These are phyloP conservation scores for Eubasilissa splendida DNA, from an alignment of 2,888 invertebrate genomes.

Conservation along the genomic window DNA sequence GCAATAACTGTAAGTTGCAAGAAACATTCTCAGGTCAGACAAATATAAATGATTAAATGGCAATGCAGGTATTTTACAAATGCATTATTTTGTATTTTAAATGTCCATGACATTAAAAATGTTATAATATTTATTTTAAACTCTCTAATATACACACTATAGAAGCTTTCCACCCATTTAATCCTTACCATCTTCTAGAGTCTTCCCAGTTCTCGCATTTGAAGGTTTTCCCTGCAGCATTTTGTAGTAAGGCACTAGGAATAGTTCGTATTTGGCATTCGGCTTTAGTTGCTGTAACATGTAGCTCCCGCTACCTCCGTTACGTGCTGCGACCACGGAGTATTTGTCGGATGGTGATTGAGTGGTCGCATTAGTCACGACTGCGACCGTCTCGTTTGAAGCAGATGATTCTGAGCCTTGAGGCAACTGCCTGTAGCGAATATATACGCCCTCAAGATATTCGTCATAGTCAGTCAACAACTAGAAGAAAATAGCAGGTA, in stretches of 20 bases:
- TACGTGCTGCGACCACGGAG: constrained; percentile 80
- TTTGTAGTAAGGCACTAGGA: constrained; percentile 92
- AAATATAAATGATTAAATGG: too few relatives aligned
- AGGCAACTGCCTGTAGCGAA: constrained; percentile 73
- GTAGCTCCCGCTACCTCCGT: constrained; percentile 81
- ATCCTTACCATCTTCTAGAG: constrained; percentile 85
- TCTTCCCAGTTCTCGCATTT: constrained; percentile 88
- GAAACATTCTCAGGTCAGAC: too few relatives aligned
- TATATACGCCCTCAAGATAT: constrained; percentile 80
- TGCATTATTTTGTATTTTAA: too few relatives aligned
- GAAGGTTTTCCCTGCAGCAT: constrained; percentile 93
- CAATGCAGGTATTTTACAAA: too few relatives aligned
- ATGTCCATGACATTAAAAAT: too few relatives aligned
- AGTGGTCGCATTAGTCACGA: constrained; percentile 56
- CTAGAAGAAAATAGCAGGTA: constrained; percentile 61
- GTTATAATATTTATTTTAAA: too few relatives aligned
- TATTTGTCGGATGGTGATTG: constrained; percentile 68
- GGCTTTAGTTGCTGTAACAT: constrained; percentile 85
- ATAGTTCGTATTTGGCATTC: constrained; percentile 92
- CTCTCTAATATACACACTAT: too few relatives aligned
- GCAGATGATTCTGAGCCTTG: constrained; percentile 57
- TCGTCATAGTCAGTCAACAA: constrained; percentile 71
- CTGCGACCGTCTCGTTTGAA: constrained; percentile 57
- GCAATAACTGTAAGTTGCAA: too few relatives aligned
- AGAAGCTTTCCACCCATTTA: neutral